Conservation (phyloP, 2,888 invertebrate genomes). For the Heteromurus nitidus region DNA sequence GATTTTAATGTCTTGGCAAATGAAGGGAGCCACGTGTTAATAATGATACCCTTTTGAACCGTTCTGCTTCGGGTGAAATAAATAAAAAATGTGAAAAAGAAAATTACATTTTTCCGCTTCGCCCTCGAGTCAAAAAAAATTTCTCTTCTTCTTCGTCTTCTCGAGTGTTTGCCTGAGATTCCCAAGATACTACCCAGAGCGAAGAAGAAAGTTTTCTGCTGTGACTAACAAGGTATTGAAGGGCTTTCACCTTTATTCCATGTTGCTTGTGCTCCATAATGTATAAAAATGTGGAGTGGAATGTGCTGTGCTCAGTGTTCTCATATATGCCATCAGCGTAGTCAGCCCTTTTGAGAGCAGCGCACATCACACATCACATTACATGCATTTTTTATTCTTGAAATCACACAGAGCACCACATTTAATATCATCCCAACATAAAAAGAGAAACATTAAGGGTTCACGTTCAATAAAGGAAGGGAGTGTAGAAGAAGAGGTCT, state of each 20-base stretch:
- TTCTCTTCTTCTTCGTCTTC: no score
- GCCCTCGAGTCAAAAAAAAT: no score
- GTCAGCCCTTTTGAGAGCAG: background rate
- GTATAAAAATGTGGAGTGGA: background rate
- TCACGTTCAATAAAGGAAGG: background rate
- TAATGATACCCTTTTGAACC: conserved; percentile 7
- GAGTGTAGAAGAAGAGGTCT: background rate
- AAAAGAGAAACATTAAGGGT: background rate
- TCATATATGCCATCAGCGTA: background rate
- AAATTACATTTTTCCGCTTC: no score
- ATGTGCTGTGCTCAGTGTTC: background rate
- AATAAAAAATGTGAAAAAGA: no score
- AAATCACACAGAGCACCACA: background rate
- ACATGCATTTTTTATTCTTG: background rate
- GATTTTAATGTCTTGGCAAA: background rate
- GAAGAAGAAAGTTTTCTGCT: no score
- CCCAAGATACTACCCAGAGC: no score
- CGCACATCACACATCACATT: background rate
- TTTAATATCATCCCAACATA: background rate
- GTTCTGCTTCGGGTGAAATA: no score
- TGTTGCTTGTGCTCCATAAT: no score
- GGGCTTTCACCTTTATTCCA: no score
- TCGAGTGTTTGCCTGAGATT: no score
- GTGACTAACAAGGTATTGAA: no score
- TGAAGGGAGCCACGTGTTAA: conserved; percentile 19